Evolutionary conservation across 2,797 vertebrate genomes (phyloP).

Genomic region (Acipenser ruthenus): DNA sequence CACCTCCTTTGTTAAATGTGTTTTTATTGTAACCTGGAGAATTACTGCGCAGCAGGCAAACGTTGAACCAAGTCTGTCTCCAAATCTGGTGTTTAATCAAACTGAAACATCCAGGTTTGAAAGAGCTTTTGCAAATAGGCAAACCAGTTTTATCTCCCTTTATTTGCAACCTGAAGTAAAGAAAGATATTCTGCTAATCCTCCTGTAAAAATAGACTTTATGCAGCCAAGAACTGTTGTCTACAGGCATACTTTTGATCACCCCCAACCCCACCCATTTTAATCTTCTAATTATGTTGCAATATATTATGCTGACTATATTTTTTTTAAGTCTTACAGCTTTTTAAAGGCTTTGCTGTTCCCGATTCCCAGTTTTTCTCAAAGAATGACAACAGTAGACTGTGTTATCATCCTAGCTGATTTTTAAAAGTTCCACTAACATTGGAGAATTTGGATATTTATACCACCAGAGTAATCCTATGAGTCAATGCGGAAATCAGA

Average conservation of each 20-base stretch:
- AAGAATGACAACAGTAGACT: neutral
- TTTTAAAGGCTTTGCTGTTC: neutral
- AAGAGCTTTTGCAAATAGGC: constrained; percentile 3
- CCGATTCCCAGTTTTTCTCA: neutral
- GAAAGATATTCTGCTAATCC: neutral
- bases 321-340: neutral
- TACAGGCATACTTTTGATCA: neutral
- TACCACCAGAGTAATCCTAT: constrained; percentile 5
- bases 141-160: constrained; percentile 3
- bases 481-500: constrained; percentile 9
- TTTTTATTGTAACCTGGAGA: neutral
- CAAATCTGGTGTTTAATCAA: neutral
- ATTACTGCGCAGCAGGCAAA: neutral
- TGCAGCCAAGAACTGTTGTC: neutral
- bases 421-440: neutral
- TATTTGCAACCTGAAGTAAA: neutral
- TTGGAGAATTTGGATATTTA: neutral
- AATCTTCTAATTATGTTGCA: neutral
- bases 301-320: neutral
- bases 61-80: neutral
- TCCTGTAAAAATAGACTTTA: constrained; percentile 2
- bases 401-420: neutral
- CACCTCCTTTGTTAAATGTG: no score
- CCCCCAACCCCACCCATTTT: neutral
- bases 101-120: neutral